Evolutionary conservation across 2,113 vertebrate species (phyloP), one percentile per base, ranked within the genome.

Genomic region (Ellobius talpinus): DNA sequence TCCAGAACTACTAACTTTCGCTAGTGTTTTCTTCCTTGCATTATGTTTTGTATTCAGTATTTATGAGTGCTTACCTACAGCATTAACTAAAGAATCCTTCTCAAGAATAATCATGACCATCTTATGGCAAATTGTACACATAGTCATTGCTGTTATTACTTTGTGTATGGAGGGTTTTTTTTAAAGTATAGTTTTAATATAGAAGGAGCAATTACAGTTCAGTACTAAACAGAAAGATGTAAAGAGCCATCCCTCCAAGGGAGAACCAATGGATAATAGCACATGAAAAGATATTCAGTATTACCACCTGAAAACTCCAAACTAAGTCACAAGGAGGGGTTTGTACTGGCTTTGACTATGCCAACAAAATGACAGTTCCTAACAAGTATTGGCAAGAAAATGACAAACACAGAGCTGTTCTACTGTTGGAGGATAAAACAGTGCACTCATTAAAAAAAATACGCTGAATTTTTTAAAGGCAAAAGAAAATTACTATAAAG

Each of bases 41-140:
- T 90, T 66, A 77, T 11, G 93, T 81, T 82, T 95, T 94, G 87
- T 0, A 78, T 86, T 78, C 7, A 97, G 91, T 73, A 1, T 45
- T 94, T 84, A 50, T 13, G 36, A 89, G 58, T 33, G 47, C n/a
- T 89, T 63, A 73, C 23, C 39, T 91, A 23, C 4, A 70, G 19
- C 65, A 52, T 74, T 94, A 39, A 89, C 76, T 39, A 65, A 45
- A 90, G 3, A 85, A 87, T 74, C 10, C 0, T n/a, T 82, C 87
- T 42, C 87, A 4, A 94, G 14, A 77, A 72, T 72, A 73, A 84
- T 39, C 65, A 50, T 93, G 87, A 1, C 39, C 21, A n/a, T 70
- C 12, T 33, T 79, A 88, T 31, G 86, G 70, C 70, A 93, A 77
- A 26, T 92, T 65, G 14, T 24, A 68, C 12, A 42, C 24, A 84